These are phyloP conservation scores for Dorcus parallelipipedus DNA, from an alignment of 2,888 invertebrate species.

Conservation along the genomic window DNA sequence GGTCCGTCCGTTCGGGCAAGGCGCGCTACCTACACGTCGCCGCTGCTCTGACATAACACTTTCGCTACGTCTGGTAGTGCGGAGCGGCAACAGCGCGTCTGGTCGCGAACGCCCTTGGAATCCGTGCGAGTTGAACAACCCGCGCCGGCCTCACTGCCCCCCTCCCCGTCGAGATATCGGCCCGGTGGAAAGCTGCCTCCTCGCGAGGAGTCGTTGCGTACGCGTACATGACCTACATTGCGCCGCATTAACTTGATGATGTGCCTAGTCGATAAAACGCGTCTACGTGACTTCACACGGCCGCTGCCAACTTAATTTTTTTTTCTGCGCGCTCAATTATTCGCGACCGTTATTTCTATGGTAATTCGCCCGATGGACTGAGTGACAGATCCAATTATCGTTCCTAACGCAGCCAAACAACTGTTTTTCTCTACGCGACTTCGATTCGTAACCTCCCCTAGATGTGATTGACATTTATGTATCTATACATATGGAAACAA, in stretches of 20 bases:
- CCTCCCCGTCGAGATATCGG: not conserved
- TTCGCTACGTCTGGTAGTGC: not conserved
- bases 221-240: not conserved
- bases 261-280: not conserved
- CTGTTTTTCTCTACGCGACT: too few relatives aligned
- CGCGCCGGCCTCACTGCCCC: constrained; percentile 17
- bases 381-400: too few relatives aligned
- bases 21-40: not conserved
- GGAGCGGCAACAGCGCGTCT: constrained; percentile 26
- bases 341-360: not conserved
- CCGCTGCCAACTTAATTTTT: not conserved
- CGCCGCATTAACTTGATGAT: not conserved
- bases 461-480: too few relatives aligned
- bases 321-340: not conserved
- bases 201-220: constrained; percentile 4
- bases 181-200: not conserved
- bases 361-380: too few relatives aligned
- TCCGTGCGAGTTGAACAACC: constrained; percentile 30
- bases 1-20: not conserved
- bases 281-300: not conserved
- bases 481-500: too few relatives aligned
- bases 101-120: constrained; percentile 30
- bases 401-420: too few relatives aligned
- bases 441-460: too few relatives aligned
- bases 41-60: constrained; percentile 8